Evolutionary conservation across 2,797 vertebrate genomes (phyloP).

Genomic region (Trachops cirrhosus): DNA sequence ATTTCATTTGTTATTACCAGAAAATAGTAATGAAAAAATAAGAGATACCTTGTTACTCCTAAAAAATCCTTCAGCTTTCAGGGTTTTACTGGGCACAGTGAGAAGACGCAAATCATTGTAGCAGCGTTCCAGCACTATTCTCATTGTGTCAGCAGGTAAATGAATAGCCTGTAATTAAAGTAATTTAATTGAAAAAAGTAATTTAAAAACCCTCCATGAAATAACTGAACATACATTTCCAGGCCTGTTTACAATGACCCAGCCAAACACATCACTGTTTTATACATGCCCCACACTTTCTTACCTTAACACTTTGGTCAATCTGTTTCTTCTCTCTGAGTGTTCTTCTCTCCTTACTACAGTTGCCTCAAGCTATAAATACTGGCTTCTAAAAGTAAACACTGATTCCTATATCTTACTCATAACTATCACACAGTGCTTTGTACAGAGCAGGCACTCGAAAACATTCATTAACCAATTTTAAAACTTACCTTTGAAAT

Average conservation of each 20-base stretch:
- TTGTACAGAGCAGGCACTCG: neutral
- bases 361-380: neutral
- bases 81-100: conserved; percentile 93
- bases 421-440: neutral
- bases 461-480: conserved; percentile 13
- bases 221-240: neutral
- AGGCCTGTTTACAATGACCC: neutral
- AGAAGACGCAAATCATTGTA: conserved; percentile 98
- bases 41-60: conserved; percentile 96
- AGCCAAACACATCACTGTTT: neutral
- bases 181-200: neutral
- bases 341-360: neutral
- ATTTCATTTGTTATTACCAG: conserved; percentile 3
- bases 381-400: neutral
- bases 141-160: conserved; percentile 93
- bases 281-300: neutral
- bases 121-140: conserved; percentile 97
- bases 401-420: neutral
- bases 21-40: neutral
- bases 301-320: neutral
- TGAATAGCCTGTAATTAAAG: conserved; percentile 85
- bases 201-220: conserved; percentile 6
- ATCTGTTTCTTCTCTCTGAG: neutral
- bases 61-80: conserved; percentile 99
- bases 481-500: conserved; percentile 93